Conservation (phyloP, 2,888 invertebrate species). For the Drosophila nr. medialis region DNA sequence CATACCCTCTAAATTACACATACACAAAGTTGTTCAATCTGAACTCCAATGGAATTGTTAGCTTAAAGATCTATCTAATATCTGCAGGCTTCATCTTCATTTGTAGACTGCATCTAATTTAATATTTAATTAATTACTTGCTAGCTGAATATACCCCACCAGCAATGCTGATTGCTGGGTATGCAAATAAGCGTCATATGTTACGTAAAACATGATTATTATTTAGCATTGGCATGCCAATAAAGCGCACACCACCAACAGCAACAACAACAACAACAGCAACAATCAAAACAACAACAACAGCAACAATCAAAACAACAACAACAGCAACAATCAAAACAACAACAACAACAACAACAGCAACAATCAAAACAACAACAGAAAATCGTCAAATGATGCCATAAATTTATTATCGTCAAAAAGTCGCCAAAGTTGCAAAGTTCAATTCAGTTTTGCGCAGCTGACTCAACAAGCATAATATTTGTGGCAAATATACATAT, state of each 20-base stretch:
- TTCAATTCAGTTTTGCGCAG: constrained; percentile 49
- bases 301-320: no score
- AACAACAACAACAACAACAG: constrained; percentile 22
- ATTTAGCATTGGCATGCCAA: constrained; percentile 51
- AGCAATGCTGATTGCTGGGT: background rate
- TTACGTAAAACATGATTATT: constrained; percentile 60
- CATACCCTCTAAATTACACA: background rate
- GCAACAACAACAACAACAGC: constrained; percentile 22
- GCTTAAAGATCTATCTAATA: background rate
- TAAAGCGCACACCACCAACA: constrained; percentile 29
- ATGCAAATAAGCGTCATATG: constrained; percentile 14
- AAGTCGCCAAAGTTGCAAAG: constrained; percentile 51
- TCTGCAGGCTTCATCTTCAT: no score
- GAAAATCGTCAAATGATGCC: constrained; percentile 78
- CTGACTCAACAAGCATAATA: constrained; percentile 61
- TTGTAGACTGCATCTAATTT: no score
- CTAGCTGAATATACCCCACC: background rate
- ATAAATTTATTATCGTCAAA: constrained; percentile 63
- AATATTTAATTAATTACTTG: background rate
- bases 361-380: constrained; percentile 24
- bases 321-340: no score
- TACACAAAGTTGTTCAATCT: background rate
- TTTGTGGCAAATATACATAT: constrained; percentile 1
- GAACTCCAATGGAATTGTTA: background rate
- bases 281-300: constrained; percentile 18